Evolutionary conservation across 2,113 vertebrate genomes (phyloP).

Genomic region (Mesitornis unicolor): DNA sequence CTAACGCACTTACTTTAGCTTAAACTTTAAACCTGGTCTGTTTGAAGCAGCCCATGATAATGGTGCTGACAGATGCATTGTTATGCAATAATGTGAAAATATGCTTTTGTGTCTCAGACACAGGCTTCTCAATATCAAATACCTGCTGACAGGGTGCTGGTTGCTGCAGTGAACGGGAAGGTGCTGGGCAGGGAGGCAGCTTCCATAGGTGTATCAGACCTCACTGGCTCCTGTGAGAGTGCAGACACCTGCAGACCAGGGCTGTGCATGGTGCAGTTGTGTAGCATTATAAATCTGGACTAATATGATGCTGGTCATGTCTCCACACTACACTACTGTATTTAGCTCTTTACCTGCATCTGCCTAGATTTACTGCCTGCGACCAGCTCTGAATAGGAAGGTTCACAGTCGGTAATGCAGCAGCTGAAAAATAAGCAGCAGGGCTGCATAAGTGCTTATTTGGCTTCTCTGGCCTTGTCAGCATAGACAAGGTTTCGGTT

Average conservation of each 20-base stretch:
- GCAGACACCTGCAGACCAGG: neutral
- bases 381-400: neutral
- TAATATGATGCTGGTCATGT: neutral
- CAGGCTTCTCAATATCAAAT: accelerated
- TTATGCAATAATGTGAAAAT: neutral
- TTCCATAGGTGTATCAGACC: accelerated
- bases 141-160: neutral
- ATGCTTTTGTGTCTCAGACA: neutral
- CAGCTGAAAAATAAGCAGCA: neutral
- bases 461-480: neutral
- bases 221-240: neutral
- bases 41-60: neutral
- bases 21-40: neutral
- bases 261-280: neutral
- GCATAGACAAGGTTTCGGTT: accelerated
- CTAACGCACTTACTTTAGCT: neutral
- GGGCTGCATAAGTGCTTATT: neutral
- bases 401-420: accelerated
- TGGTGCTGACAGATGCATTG: neutral
- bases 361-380: neutral
- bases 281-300: neutral
- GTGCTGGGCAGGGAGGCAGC: neutral
- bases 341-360: neutral
- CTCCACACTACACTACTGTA: neutral
- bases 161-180: neutral